Evolutionary conservation across 1,140 invertebrate species (phyloP), one percentile per base, ranked within the genome.

Genomic region (Plodia interpunctella): DNA sequence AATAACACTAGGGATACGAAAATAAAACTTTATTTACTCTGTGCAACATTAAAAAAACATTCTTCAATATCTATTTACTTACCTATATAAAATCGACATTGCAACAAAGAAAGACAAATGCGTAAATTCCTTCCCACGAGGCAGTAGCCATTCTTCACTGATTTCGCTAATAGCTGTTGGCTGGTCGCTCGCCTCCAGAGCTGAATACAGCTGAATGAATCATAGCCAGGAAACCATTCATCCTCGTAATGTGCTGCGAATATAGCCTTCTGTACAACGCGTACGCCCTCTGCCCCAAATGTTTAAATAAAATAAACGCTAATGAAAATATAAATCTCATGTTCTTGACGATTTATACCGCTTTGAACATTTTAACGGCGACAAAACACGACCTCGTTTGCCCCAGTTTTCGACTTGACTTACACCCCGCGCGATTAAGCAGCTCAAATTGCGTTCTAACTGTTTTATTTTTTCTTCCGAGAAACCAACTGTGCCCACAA

Each of bases 241-340:
- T 88, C 81, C 83, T 88, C 78, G 49, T 88, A 88, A 87, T 88
- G 80, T 87, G 81, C 80, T 84, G 86, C 82, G 83, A 88, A 87
- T 86, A 87, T 87, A 87, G 83, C 81, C 83, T 88, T 84, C 83
- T 65, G 60, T 68, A 77, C 74, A 74, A 25, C 74, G 69, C 75
- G 68, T 72, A 80, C 79, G 74, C 83, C 80, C 80, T 76, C 73
- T 74, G 75, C 73, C 73, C 74, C 80, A 76, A 80, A 88, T 78
- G 80, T 79, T 79, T 79, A 83, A 75, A 78, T 65, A 81, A 75
- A 70, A 50, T 72, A 78, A 59, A 65, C 57, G 65, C 52, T 76
- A 81, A 84, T 80, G 78, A 81, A 83, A 76, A 74, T 74, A 79
- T 82, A 78, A 81, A 82, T 82, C 68, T 72, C 64, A 59, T 59